Percentiles rank a stretch among this genome's conserved stretches.
Conservation (phyloP, 2,888 invertebrate genomes). For the Dyspetes luteomarginatus region DNA sequence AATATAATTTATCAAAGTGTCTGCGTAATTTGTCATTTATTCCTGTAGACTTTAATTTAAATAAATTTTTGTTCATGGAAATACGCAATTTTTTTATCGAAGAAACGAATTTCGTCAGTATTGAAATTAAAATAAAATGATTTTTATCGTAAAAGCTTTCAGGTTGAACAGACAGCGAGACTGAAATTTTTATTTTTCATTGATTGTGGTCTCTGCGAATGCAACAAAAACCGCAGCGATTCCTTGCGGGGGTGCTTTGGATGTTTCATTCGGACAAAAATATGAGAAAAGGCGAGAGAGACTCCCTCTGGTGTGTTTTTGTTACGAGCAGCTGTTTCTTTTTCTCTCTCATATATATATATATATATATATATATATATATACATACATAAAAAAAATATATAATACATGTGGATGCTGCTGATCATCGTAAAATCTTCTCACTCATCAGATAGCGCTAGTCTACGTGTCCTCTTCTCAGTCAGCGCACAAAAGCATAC, state of each 20-base stretch:
- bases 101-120: too few species aligned
- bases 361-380: conserved; percentile 27
- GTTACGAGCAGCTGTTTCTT: conserved; percentile 57
- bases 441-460: conserved; percentile 74
- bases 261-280: conserved; percentile 36
- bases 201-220: neutral
- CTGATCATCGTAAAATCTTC: conserved; percentile 69
- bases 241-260: conserved; percentile 51
- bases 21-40: too few species aligned
- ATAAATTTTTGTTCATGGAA: too few species aligned
- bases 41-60: too few species aligned
- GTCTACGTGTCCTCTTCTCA: conserved; percentile 71
- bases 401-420: conserved; percentile 33
- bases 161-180: too few species aligned
- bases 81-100: too few species aligned
- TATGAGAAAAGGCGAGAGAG: conserved; percentile 23
- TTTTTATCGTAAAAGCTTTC: too few species aligned
- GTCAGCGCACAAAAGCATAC: conserved; percentile 72
- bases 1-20: too few species aligned
- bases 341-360: conserved; percentile 19
- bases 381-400: too few species aligned
- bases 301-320: conserved; percentile 56
- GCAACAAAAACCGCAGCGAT: conserved; percentile 16
- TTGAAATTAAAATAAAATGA: too few species aligned
- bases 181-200: conserved; percentile 21